These are phyloP conservation scores for Chironomus tentans DNA, from an alignment of 2,888 invertebrate species.

Conservation along the genomic window DNA sequence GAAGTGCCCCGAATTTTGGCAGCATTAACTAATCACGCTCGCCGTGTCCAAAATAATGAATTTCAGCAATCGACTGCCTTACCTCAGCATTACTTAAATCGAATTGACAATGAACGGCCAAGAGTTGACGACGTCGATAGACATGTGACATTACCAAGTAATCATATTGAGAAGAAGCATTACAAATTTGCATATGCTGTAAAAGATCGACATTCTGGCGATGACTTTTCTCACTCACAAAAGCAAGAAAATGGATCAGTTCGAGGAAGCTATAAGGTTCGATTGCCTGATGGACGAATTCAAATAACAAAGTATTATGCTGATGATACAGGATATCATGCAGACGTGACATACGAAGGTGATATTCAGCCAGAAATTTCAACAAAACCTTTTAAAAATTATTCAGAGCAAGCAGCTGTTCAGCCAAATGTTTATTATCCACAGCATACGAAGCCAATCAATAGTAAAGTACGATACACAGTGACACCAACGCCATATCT, in stretches of 20 bases:
- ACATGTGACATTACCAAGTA: background rate
- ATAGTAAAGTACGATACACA: background rate
- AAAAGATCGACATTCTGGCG: slow-evolving; percentile 52
- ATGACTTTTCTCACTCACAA: slow-evolving; percentile 54
- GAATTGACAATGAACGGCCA: background rate
- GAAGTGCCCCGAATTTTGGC: slow-evolving; percentile 40
- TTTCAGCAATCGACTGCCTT: background rate
- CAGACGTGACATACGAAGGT: slow-evolving; percentile 54
- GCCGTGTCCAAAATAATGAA: slow-evolving; percentile 34
- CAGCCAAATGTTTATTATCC: slow-evolving; percentile 3
- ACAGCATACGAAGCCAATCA: background rate
- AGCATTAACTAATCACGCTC: slow-evolving; percentile 38
- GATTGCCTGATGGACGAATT: slow-evolving; percentile 55
- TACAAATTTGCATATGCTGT: slow-evolving; percentile 60
- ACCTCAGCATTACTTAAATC: background rate
- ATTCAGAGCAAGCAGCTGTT: background rate
- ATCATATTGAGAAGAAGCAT: slow-evolving; percentile 37
- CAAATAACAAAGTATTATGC: slow-evolving; percentile 50
- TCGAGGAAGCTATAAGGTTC: slow-evolving; percentile 58
- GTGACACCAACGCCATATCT: slow-evolving; percentile 19
- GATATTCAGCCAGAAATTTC: slow-evolving; percentile 24
- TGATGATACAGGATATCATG: slow-evolving; percentile 44
- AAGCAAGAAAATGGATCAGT: slow-evolving; percentile 53
- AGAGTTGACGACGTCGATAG: background rate
- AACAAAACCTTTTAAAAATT: background rate